phyloP scores from a whole-genome alignment of 1,140 invertebrate genomes.

The Caerostris darwini region DNA sequence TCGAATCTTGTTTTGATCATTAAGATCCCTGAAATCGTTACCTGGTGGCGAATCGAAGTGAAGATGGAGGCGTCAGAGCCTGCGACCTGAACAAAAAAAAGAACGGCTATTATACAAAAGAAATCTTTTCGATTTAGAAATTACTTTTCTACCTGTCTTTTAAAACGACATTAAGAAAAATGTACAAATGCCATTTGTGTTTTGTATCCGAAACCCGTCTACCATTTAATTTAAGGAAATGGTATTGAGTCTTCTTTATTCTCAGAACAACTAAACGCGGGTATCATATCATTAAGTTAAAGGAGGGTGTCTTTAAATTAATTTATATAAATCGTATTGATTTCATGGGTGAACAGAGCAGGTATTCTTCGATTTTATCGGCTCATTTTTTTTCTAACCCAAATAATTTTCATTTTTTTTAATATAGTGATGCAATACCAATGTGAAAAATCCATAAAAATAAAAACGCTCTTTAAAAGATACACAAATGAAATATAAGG shows the following conservation, averaged over 20 bases:
- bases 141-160: constrained; percentile 17
- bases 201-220: background rate
- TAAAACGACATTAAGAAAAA: background rate
- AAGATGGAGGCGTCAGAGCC: background rate
- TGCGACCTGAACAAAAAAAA: background rate
- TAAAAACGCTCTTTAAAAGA: no score
- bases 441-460: no score
- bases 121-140: background rate
- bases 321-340: no score
- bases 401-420: no score
- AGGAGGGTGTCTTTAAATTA: no score
- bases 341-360: no score
- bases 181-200: background rate
- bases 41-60: background rate
- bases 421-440: no score
- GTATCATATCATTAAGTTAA: background rate
- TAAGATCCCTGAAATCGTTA: constrained; percentile 47
- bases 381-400: no score
- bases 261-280: background rate
- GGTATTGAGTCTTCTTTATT: background rate
- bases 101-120: background rate
- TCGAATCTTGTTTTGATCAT: constrained; percentile 50
- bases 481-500: no score
- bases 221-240: background rate
- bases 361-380: background rate